phyloP scores from a whole-genome alignment of 2,113 vertebrate species.

The Upupa epops region DNA sequence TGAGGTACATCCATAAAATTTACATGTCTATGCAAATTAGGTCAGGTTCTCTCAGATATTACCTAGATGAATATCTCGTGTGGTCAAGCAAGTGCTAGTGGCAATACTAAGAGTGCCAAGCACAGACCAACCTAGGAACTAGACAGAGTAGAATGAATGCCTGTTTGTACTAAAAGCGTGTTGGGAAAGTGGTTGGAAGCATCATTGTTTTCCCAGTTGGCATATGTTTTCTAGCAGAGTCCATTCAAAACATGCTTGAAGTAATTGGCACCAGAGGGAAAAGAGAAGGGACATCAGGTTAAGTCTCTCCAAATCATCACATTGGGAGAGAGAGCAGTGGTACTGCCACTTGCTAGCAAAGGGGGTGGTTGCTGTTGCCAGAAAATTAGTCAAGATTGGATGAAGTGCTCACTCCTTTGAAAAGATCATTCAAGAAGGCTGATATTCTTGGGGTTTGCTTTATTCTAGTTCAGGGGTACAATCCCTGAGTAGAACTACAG shows the following conservation, averaged over 20 bases:
- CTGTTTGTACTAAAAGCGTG: neutral
- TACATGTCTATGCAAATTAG: neutral
- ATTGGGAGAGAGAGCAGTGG: neutral
- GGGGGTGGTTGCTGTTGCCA: neutral
- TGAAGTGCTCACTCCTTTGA: neutral
- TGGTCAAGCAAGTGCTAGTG: neutral
- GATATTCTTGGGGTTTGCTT: neutral
- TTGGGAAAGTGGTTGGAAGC: neutral
- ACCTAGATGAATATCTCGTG: neutral
- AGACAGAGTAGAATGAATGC: neutral
- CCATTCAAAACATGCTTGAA: constrained; percentile 12
- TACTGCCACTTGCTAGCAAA: neutral
- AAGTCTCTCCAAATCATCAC: neutral
- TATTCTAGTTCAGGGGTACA: neutral
- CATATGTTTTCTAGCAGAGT: neutral
- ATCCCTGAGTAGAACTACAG: neutral
- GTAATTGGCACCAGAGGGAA: constrained; percentile 40
- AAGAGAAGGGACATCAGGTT: constrained; percentile 8
- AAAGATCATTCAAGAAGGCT: neutral
- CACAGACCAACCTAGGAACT: neutral
- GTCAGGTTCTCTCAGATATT: neutral
- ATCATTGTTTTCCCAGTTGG: neutral
- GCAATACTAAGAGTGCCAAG: neutral
- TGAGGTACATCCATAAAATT: neutral
- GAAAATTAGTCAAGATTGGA: neutral